Evolutionary conservation across 2,888 invertebrate genomes (phyloP).

Genomic region (Synergus itoensis): DNA sequence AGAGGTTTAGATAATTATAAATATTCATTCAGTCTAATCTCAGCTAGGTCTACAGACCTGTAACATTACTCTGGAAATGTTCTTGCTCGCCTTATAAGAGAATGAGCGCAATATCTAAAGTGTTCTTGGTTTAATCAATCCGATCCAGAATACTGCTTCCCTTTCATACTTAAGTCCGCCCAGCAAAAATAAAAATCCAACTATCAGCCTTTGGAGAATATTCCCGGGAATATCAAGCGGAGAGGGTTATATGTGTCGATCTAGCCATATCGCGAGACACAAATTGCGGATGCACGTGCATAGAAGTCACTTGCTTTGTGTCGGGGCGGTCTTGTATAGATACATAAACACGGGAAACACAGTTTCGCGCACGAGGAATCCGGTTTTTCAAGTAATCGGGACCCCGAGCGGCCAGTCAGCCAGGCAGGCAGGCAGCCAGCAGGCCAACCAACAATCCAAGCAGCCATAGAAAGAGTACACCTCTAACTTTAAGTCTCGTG

Average conservation of each 20-base stretch:
- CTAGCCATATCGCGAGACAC: constrained; percentile 26
- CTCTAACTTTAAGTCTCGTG: constrained; percentile 48
- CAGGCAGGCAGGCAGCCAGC: constrained; percentile 56
- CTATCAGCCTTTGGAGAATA: not conserved
- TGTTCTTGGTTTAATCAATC: not conserved
- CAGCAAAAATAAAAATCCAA: not conserved
- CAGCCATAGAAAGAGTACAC: constrained; percentile 52
- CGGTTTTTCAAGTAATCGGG: constrained; percentile 76
- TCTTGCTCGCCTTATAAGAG: not conserved
- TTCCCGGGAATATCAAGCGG: not conserved
- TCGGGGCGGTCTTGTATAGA: constrained; percentile 55
- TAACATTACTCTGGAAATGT: not conserved
- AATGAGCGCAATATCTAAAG: not conserved
- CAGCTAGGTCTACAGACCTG: not conserved
- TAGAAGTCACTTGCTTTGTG: constrained; percentile 48
- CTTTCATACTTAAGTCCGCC: not conserved
- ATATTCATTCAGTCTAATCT: too few relatives aligned
- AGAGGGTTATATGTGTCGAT: not conserved
- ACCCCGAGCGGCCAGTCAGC: constrained; percentile 57
- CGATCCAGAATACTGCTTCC: not conserved
- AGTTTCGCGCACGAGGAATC: constrained; percentile 75
- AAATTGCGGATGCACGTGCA: constrained; percentile 49
- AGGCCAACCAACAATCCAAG: constrained; percentile 51
- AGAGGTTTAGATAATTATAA: not conserved
- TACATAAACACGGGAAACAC: constrained; percentile 73